These are phyloP conservation scores for Recurvirostra avosetta DNA, from an alignment of 2,113 vertebrate genomes.

Conservation along the genomic window DNA sequence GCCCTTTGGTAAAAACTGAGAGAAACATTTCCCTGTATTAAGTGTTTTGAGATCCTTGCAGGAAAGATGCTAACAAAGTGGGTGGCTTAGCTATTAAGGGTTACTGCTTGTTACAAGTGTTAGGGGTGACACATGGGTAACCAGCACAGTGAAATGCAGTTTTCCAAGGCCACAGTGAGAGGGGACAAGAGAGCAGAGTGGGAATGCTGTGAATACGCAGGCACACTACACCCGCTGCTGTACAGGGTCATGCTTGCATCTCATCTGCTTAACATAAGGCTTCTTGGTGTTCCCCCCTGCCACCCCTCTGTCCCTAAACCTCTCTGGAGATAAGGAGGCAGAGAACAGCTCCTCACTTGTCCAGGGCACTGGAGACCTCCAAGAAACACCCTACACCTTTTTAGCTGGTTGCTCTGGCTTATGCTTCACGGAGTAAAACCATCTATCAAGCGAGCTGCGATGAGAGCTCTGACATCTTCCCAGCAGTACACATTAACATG, in stretches of 20 bases:
- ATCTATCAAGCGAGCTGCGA: neutral
- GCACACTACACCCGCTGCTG: neutral
- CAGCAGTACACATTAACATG: neutral
- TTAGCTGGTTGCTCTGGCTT: neutral
- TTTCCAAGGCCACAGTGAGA: neutral
- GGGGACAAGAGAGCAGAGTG: neutral
- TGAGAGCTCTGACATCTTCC: neutral
- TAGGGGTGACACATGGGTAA: neutral
- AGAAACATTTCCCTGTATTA: neutral
- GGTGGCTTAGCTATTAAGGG: neutral
- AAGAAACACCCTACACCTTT: neutral
- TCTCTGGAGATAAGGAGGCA: neutral
- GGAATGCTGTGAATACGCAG: neutral
- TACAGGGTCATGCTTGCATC: neutral
- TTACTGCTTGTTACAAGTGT: neutral
- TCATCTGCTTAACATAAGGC: neutral
- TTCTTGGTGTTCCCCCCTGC: neutral
- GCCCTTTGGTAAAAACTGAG: neutral
- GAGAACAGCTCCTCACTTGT: neutral
- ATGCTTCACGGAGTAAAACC: neutral
- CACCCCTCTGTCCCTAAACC: neutral
- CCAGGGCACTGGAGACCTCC: neutral
- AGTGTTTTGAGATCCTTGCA: neutral
- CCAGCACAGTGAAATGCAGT: neutral
- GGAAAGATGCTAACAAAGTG: neutral